Evolutionary conservation across 2,113 vertebrate species (phyloP), one percentile per base, ranked within the genome.

Genomic region (Poecilia latipinna): DNA sequence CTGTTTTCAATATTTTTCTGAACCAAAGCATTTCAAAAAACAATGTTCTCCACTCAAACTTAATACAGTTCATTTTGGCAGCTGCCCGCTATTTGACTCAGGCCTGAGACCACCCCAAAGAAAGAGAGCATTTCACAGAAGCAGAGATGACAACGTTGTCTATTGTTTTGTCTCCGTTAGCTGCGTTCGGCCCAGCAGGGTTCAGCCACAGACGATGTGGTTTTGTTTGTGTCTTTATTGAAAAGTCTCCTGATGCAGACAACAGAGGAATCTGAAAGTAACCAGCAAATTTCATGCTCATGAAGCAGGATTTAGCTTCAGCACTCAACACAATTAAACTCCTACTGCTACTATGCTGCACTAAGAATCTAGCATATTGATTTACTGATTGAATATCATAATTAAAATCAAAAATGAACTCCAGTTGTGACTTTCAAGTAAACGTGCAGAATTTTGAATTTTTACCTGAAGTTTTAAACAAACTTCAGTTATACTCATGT

Each of bases 161-260:
- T 78, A 79, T 88, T 86, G 86, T 86, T 73, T 75, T 74, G 86
- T 83, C 83, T 86, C 82, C 80, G 85, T 88, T 85, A 85, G 80
- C 64, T 65, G 70, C 64, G 68, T 42, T 75, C 26, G 11, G 75
- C 78, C 33, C 82, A 75, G 85, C 85, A 32, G 72, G 75, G 67
- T 74, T 83, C 70, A 74, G 62, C 75, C 66, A 70, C 57, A 77
- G 74, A 87, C 57, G 62, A 82, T 68, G 71, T 42, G 61, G 51
- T 80, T 83, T 68, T 70, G 76, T 82, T 72, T 75, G 72, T 80
- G 72, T 80, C 69, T 82, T 68, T 75, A 65, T 37, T 84, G 57
- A 82, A 87, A 84, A 74, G 65, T 68, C 68, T 74, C 74, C 64
- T 61, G 17, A 75, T 72, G 66, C 70, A 75, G 72, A 78, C 80